A percentile compares a stretch with the other conserved stretches of the same genome.
phyloP scores from a whole-genome alignment of 2,888 invertebrate species.

The Teleiodes luculella region DNA sequence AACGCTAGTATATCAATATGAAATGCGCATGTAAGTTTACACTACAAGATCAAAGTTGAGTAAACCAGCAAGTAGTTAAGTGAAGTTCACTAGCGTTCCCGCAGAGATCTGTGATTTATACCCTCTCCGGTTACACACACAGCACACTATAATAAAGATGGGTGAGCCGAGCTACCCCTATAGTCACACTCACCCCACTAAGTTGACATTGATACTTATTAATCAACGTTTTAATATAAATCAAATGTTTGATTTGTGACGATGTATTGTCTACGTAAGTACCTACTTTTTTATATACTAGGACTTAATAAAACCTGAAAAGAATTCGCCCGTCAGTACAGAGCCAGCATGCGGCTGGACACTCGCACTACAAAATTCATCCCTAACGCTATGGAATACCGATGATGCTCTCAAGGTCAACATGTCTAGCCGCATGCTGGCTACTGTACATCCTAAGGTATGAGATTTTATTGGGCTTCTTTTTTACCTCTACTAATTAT shows the following conservation, averaged over 20 bases:
- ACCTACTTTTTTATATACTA: no score
- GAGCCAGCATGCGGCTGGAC: no score
- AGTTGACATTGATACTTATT: conserved; percentile 7
- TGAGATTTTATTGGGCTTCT: not conserved
- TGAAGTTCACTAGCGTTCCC: not conserved
- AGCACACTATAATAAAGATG: not conserved
- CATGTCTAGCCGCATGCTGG: no score
- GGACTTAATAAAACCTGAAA: no score
- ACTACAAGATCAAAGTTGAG: not conserved
- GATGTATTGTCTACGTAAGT: no score
- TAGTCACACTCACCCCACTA: conserved; percentile 4
- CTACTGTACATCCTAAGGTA: no score
- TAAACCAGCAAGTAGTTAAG: not conserved
- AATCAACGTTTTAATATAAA: conserved; percentile 3
- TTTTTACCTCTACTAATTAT: not conserved
- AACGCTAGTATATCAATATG: not conserved
- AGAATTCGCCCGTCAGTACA: no score
- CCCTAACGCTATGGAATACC: no score
- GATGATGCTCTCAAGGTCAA: no score
- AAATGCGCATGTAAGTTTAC: not conserved
- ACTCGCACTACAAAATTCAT: no score
- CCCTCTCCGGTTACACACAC: conserved; percentile 3
- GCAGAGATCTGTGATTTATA: conserved; percentile 2
- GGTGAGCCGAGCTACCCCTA: not conserved
- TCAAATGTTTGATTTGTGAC: not conserved